Percentiles rank a stretch among this genome's conserved stretches.
These are phyloP conservation scores for Eristalis intricaria DNA, from an alignment of 2,888 invertebrate genomes.

Conservation along the genomic window DNA sequence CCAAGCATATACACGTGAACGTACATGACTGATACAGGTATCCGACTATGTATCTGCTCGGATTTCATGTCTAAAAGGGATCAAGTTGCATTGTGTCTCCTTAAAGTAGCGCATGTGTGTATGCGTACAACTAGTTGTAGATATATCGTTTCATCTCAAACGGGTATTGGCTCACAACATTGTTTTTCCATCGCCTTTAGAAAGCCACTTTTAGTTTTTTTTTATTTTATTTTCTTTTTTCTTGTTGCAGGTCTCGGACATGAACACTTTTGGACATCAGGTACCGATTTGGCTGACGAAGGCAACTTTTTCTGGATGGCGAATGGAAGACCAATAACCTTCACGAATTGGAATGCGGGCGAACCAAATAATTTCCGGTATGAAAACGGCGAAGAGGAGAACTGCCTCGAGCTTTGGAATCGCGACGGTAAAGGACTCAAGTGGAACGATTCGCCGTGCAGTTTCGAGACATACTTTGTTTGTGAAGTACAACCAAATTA, in stretches of 20 bases:
- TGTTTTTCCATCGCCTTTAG: background rate
- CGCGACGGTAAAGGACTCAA: constrained; percentile 95
- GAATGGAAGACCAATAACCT: constrained; percentile 92
- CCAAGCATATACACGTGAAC: background rate
- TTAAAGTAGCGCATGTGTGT: constrained; percentile 7
- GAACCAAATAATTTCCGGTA: constrained; percentile 95
- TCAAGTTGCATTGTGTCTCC: constrained; percentile 60
- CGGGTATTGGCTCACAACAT: constrained; percentile 39
- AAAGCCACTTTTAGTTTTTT: background rate
- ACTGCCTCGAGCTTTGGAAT: constrained; percentile 94
- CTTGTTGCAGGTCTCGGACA: constrained; percentile 88
- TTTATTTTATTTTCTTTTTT: background rate
- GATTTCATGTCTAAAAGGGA: constrained; percentile 37
- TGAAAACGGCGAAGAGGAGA: constrained; percentile 96
- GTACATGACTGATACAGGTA: constrained; percentile 45
- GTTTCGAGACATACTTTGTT: constrained; percentile 95
- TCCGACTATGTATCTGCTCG: constrained; percentile 13
- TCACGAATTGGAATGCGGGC: constrained; percentile 96
- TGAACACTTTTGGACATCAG: constrained; percentile 96
- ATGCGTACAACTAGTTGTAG: constrained; percentile 3
- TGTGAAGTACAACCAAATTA: constrained; percentile 87
- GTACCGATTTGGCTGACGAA: constrained; percentile 94
- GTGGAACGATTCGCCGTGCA: constrained; percentile 97
- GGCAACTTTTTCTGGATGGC: constrained; percentile 97
- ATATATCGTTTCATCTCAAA: constrained; percentile 37